Percentiles rank a stretch among this genome's conserved stretches.
Evolutionary conservation across 2,888 invertebrate species (phyloP).

Genomic region (Plusia festucae): DNA sequence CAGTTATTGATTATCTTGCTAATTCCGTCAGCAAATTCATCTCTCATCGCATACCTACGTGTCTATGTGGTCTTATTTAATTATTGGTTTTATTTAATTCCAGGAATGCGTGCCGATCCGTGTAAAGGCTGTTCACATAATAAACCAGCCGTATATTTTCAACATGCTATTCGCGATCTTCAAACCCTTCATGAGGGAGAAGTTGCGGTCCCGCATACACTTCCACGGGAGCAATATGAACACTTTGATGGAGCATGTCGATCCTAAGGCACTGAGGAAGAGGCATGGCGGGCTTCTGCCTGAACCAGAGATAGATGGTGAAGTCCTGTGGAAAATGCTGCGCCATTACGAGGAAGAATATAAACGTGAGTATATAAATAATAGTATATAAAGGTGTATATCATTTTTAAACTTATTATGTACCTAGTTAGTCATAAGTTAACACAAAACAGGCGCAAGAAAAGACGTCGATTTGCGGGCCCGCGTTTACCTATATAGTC

Average conservation of each 20-base stretch:
- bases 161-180: conserved; percentile 96
- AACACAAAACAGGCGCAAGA: no score
- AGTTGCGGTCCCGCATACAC: conserved; percentile 93
- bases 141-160: conserved; percentile 96
- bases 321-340: conserved; percentile 91
- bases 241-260: conserved; percentile 89
- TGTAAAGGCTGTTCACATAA: conserved; percentile 95
- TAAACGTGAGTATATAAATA: conserved; percentile 90
- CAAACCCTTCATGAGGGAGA: conserved; percentile 96
- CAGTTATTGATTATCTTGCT: no score
- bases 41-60: no score
- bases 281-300: conserved; percentile 92
- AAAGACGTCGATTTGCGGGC: no score
- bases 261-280: conserved; percentile 89
- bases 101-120: conserved; percentile 95
- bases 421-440: not conserved
- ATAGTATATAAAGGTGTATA: no score
- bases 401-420: not conserved
- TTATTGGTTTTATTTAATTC: conserved; percentile 56
- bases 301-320: conserved; percentile 90
- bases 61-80: not conserved
- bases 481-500: no score
- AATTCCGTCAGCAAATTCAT: no score
- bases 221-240: conserved; percentile 93
- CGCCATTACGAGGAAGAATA: conserved; percentile 91